A percentile compares a stretch with the other conserved stretches of the same genome.
phyloP scores from a whole-genome alignment of 2,113 vertebrate genomes.

The Pelecanus crispus region DNA sequence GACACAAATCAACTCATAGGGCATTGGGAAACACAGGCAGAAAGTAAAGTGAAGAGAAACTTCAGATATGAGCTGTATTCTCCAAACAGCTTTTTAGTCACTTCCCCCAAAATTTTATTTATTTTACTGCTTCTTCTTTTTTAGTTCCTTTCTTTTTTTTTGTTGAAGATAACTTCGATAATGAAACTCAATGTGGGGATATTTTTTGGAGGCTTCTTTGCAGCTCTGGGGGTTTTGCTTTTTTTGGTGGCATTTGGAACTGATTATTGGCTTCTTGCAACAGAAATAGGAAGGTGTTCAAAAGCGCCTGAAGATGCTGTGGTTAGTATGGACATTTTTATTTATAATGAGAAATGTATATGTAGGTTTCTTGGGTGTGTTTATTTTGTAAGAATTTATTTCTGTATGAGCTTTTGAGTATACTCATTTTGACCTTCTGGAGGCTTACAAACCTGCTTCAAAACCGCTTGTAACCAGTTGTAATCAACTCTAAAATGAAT shows the following conservation, averaged over 20 bases:
- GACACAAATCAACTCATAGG: background rate
- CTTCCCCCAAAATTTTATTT: background rate
- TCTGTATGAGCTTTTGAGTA: background rate
- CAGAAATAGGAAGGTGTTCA: slow-evolving; percentile 80
- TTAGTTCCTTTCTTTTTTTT: background rate
- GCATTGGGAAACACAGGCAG: background rate
- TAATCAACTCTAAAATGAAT: background rate
- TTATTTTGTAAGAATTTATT: background rate
- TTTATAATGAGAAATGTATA: background rate
- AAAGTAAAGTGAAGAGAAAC: slow-evolving; percentile 9
- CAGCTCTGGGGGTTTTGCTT: slow-evolving; percentile 85
- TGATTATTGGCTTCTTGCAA: slow-evolving; percentile 94
- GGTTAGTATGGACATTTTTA: slow-evolving; percentile 64
- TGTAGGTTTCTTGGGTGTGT: background rate
- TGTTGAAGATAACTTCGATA: background rate
- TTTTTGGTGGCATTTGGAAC: slow-evolving; percentile 93
- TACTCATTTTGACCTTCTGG: background rate
- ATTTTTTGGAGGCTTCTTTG: slow-evolving; percentile 94
- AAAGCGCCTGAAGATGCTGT: slow-evolving; percentile 41
- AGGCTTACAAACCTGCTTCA: background rate
- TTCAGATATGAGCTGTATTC: background rate
- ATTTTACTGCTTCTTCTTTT: background rate
- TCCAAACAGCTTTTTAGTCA: background rate
- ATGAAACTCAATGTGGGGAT: slow-evolving; percentile 90
- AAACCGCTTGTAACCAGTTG: background rate